Evolutionary conservation across 2,888 invertebrate genomes (phyloP).

Genomic region (Adelphocoris suturalis): DNA sequence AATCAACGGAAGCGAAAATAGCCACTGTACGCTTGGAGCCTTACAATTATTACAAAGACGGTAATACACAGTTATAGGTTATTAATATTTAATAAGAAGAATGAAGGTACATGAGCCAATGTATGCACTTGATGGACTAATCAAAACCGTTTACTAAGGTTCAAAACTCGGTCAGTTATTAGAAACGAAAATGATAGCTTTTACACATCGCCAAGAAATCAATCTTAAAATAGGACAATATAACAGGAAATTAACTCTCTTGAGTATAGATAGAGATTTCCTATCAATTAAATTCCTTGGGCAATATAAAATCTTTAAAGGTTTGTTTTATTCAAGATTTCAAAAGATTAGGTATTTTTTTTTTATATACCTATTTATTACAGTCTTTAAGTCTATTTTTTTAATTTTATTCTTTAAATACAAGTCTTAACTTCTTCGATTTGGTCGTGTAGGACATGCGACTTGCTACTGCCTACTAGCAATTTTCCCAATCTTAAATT

Average conservation of each 20-base stretch:
- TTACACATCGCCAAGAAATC: too few species aligned
- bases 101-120: background rate
- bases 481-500: slow-evolving; percentile 31
- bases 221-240: background rate
- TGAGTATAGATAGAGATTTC: background rate
- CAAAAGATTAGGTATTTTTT: slow-evolving; percentile 65
- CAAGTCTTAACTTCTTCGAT: slow-evolving; percentile 73
- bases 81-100: background rate
- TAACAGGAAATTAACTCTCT: background rate
- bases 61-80: background rate
- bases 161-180: background rate
- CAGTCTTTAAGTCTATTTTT: slow-evolving; percentile 72
- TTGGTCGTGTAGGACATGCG: slow-evolving; percentile 72
- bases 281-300: slow-evolving; percentile 74
- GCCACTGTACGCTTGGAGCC: background rate
- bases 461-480: slow-evolving; percentile 70
- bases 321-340: slow-evolving; percentile 33
- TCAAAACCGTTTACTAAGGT: background rate
- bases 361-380: slow-evolving; percentile 71
- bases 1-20: background rate
- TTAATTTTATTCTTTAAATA: slow-evolving; percentile 70
- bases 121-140: background rate
- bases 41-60: background rate
- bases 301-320: slow-evolving; percentile 74
- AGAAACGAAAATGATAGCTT: background rate